Conservation (phyloP, 2,888 invertebrate genomes). For the Hypena proboscidalis region DNA sequence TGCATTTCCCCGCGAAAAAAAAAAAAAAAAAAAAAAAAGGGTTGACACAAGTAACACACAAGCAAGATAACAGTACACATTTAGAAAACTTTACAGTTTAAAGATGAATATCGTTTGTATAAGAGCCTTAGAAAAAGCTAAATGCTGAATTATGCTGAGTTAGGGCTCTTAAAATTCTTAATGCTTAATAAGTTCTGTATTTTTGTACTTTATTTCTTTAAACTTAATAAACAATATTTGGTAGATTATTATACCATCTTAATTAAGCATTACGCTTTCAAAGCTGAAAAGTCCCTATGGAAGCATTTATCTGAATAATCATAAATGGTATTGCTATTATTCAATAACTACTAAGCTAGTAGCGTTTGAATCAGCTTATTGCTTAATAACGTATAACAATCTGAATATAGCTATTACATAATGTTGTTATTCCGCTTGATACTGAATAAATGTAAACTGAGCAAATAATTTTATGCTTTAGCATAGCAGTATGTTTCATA, state of each 20-base stretch:
- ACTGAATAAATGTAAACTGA: not conserved
- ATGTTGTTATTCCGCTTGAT: not conserved
- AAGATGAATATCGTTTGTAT: not conserved
- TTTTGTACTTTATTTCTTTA: not conserved
- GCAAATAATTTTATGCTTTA: no score
- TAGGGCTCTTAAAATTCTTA: not conserved
- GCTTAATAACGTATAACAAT: not conserved
- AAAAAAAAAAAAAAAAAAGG: no score
- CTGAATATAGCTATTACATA: not conserved
- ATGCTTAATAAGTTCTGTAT: not conserved
- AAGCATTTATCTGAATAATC: constrained; percentile 1
- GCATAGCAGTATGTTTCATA: no score
- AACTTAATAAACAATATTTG: not conserved
- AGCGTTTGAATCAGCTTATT: not conserved
- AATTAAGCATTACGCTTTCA: not conserved
- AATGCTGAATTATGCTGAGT: not conserved
- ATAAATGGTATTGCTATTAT: constrained; percentile 1
- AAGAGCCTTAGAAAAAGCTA: not conserved
- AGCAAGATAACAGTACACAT: constrained; percentile 2
- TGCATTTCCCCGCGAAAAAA: no score
- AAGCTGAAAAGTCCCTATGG: not conserved
- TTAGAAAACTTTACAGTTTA: not conserved
- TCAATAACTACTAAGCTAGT: constrained; percentile 1
- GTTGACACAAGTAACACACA: not conserved
- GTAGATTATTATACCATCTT: not conserved